Evolutionary conservation across 2,888 invertebrate species (phyloP), one percentile per base, ranked within the genome.

Genomic region (Celastrina argiolus): DNA sequence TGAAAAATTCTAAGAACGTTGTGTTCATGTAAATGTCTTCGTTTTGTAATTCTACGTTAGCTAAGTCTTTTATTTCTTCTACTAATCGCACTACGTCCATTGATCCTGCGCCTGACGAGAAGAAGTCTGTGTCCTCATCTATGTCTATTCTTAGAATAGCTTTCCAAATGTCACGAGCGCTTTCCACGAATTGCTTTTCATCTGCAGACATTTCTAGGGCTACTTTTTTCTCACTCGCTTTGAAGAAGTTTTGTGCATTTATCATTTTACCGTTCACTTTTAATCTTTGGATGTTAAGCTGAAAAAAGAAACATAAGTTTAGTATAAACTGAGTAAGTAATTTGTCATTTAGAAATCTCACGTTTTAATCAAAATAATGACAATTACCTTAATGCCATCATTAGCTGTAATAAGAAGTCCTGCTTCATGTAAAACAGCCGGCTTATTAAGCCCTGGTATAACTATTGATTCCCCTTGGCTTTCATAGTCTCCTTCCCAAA

Each of bases 1-100:
- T 85, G 58, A 92, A 93, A 78, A 98, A 98, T 72, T 98, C 97
- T 61, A 93, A 93, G 78, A 98, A 98, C 0, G 94, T 94, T 0
- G 98, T 97, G 8, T 97, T 95, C 97, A 98, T 97, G 81, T 97
- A 99, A 0, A 99, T 95, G 74, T 97, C 96, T 77, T 97, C 97
- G 78, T 97, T 97, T 78, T 96, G 95, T 10, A 99, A 80, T 64
- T 94, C 94, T 0, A 98, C 85, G 70, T 93, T 93, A 8, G 96
- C 93, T 41, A 94, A 89, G 70, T 97, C 97, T 80, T 97, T 97
- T 0, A 98, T 93, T 88, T 99, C 98, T 85, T 99, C 99, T 0
- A 99, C 95, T 64, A 99, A 82, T 75, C 97, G 92, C 0, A 98
- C 98, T 1, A 99, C 98, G 82, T 99, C 99, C 97, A 99, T 99